These are phyloP conservation scores for Nudaria mundana DNA, from an alignment of 2,888 invertebrate species.

Conservation along the genomic window DNA sequence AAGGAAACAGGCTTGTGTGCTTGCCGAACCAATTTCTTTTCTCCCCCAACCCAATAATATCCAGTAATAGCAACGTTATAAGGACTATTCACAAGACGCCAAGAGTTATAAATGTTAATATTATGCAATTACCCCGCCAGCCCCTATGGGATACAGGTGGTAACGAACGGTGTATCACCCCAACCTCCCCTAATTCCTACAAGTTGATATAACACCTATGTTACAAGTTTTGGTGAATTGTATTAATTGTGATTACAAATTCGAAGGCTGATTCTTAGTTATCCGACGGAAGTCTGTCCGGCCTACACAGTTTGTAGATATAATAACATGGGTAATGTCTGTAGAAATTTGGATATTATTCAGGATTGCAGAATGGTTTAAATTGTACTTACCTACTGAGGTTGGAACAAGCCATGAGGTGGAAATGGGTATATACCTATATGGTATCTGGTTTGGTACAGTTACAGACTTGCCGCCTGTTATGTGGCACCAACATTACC, in stretches of 20 bases:
- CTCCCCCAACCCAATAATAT: slow-evolving; percentile 19
- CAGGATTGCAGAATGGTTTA: too few relatives aligned
- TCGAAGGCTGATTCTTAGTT: slow-evolving; percentile 17
- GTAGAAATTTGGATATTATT: too few relatives aligned
- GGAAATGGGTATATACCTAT: too few relatives aligned
- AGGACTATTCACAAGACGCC: slow-evolving; percentile 30
- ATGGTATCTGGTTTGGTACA: too few relatives aligned
- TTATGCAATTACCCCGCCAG: slow-evolving; percentile 42
- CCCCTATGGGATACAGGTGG: slow-evolving; percentile 32
- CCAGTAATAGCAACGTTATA: slow-evolving; percentile 28
- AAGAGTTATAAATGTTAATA: slow-evolving; percentile 43
- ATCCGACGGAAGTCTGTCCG: too few relatives aligned
- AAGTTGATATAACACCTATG: slow-evolving; percentile 33
- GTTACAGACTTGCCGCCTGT: too few relatives aligned
- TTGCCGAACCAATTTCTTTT: slow-evolving; percentile 16
- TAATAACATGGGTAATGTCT: too few relatives aligned
- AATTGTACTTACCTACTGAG: too few relatives aligned
- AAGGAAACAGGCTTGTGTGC: too few relatives aligned
- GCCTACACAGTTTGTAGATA: too few relatives aligned
- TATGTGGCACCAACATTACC: too few relatives aligned
- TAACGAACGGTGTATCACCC: slow-evolving; percentile 20
- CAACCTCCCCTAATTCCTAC: slow-evolving; percentile 30
- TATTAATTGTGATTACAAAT: slow-evolving; percentile 33
- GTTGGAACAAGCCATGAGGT: too few relatives aligned
- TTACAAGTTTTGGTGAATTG: slow-evolving; percentile 24